Conservation (phyloP, 2,797 vertebrate species). For the Cryptoprocta ferox region DNA sequence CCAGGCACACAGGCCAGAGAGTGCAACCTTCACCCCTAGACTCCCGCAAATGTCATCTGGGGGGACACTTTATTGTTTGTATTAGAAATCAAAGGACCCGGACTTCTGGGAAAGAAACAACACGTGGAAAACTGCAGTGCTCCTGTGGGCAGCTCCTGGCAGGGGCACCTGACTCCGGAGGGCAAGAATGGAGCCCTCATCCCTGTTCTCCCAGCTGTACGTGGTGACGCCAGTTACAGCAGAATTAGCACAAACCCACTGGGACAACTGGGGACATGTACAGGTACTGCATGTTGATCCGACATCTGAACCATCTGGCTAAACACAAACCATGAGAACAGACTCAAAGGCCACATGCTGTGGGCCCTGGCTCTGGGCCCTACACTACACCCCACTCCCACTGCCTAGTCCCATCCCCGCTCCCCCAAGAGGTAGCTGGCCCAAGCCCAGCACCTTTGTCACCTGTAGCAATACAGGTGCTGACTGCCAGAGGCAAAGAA, state of each 20-base stretch:
- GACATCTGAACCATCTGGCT: neutral
- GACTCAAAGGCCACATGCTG: neutral
- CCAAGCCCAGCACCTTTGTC: neutral
- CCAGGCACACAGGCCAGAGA: neutral
- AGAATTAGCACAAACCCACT: neutral
- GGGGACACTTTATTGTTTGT: neutral
- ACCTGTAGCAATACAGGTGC: neutral
- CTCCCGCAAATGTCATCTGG: neutral
- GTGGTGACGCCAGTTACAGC: neutral
- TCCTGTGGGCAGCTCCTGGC: no score
- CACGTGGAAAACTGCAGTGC: neutral
- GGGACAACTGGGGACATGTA: neutral
- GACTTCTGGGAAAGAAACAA: neutral
- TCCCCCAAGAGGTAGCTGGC: neutral
- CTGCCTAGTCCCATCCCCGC: neutral
- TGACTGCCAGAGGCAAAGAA: neutral
- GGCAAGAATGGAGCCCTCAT: rapidly evolving
- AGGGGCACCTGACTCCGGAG: neutral
- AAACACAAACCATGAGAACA: neutral
- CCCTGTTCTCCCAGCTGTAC: neutral
- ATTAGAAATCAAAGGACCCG: neutral
- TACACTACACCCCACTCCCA: neutral
- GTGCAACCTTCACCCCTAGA: neutral
- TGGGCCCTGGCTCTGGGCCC: neutral
- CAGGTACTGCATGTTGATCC: rapidly evolving